Evolutionary conservation across 2,888 invertebrate genomes (phyloP), one percentile per base, ranked within the genome.

Genomic region (Agelastica alni): DNA sequence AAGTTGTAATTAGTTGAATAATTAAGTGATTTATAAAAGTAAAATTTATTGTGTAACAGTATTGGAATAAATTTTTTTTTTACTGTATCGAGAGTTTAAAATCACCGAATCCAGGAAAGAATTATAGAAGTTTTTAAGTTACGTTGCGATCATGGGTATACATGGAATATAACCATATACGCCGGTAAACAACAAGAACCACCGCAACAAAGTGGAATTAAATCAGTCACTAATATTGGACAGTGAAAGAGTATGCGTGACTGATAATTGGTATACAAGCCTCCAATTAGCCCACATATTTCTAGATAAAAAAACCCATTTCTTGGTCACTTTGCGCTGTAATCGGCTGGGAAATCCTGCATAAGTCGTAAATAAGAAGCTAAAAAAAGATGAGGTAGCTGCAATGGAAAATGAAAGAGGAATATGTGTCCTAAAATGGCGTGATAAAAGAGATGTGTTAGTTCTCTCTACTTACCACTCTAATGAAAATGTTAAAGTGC

Each of bases 361-460:
- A n/a, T n/a, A n/a, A n/a, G n/a, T n/a, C n/a, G n/a, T n/a, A n/a
- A n/a, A n/a, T n/a, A n/a, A n/a, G n/a, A n/a, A n/a, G n/a, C n/a
- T n/a, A n/a, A n/a, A n/a, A n/a, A n/a, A n/a, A n/a, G n/a, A n/a
- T n/a, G n/a, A n/a, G n/a, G n/a, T n/a, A n/a, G n/a, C n/a, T n/a
- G n/a, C n/a, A n/a, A n/a, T n/a, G n/a, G n/a, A n/a, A n/a, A n/a
- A n/a, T n/a, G n/a, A n/a, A n/a, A n/a, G n/a, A n/a, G n/a, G n/a
- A n/a, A n/a, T n/a, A n/a, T n/a, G n/a, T n/a, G n/a, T n/a, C n/a
- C n/a, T n/a, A n/a, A n/a, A 69, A 52, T 73, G 70, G 67, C 58
- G 59, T 44, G 68, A 71, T 48, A 70, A 69, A 53, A 55, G 69
- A 26, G 67, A 71, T 32, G 62, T 73, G 14, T 56, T 70, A 28